These are phyloP conservation scores for Lates japonicus DNA, from an alignment of 2,797 vertebrate species.

Conservation along the genomic window DNA sequence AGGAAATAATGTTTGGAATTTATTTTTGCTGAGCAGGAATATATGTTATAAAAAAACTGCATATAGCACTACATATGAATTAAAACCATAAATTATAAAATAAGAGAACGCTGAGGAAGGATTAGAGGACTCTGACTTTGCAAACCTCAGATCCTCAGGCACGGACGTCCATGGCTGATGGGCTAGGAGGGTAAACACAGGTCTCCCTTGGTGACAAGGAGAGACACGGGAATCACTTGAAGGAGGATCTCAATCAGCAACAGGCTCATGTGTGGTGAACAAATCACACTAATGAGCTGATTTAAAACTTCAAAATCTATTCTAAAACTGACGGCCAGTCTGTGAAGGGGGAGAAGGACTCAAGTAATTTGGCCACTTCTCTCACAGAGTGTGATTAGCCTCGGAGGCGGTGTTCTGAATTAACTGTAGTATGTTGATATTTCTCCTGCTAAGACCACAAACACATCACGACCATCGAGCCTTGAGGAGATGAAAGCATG, in stretches of 20 bases:
- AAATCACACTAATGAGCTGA: conserved; percentile 36
- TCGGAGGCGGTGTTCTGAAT: conserved; percentile 12
- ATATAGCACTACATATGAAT: background rate
- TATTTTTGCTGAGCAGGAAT: background rate
- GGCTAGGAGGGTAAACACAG: background rate
- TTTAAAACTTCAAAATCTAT: conserved; percentile 45
- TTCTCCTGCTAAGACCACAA: conserved; percentile 26
- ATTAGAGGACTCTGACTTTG: background rate
- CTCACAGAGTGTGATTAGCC: conserved; percentile 26
- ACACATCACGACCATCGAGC: conserved; percentile 30
- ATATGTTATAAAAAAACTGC: background rate
- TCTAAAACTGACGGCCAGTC: conserved; percentile 19
- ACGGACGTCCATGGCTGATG: background rate
- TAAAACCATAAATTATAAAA: background rate
- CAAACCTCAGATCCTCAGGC: background rate
- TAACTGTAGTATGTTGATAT: conserved; percentile 34
- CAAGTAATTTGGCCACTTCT: conserved; percentile 31
- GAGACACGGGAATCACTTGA: conserved; percentile 12
- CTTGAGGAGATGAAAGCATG: conserved; percentile 14
- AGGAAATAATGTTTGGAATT: background rate
- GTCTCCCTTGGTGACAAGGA: conserved; percentile 14
- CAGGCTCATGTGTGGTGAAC: conserved; percentile 23
- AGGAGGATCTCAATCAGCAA: conserved; percentile 32
- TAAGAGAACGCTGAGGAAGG: background rate
- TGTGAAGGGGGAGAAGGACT: conserved; percentile 4